phyloP scores from a whole-genome alignment of 2,113 vertebrate species.

The Grammomys dolichurus region DNA sequence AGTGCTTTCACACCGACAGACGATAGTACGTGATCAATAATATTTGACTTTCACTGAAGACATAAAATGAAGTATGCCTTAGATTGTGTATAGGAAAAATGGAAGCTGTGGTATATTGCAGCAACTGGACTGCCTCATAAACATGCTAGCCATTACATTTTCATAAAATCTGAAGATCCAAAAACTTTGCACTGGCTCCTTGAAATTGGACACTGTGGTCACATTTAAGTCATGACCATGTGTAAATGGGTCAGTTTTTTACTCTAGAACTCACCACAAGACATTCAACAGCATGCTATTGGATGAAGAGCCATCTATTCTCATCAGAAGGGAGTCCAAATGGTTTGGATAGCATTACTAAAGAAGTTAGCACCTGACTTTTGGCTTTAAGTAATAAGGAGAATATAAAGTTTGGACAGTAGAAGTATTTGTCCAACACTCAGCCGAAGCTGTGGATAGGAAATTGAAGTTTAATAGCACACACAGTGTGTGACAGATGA shows the following conservation, averaged over 20 bases:
- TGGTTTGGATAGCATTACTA: neutral
- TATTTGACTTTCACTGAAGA: neutral
- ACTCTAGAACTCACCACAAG: neutral
- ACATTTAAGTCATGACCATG: conserved; percentile 13
- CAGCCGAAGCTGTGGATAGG: rapidly evolving
- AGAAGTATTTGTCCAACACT: neutral
- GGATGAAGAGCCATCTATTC: neutral
- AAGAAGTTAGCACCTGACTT: neutral
- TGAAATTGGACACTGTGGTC: neutral
- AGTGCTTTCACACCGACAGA: neutral
- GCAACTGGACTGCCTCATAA: neutral
- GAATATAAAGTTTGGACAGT: neutral
- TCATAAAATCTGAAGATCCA: neutral
- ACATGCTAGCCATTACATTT: neutral
- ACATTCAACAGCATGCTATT: neutral
- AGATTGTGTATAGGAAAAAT: neutral
- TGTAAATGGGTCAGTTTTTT: neutral
- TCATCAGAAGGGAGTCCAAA: neutral
- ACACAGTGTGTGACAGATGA: neutral
- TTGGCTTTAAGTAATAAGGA: neutral
- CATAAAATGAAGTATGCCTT: neutral
- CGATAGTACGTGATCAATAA: neutral
- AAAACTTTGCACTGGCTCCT: neutral
- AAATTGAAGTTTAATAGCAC: neutral
- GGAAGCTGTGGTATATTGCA: neutral